Percentiles rank a stretch among this genome's conserved stretches.
These are phyloP conservation scores for Hormaphis cornu DNA, from an alignment of 1,140 invertebrate genomes.

Conservation along the genomic window DNA sequence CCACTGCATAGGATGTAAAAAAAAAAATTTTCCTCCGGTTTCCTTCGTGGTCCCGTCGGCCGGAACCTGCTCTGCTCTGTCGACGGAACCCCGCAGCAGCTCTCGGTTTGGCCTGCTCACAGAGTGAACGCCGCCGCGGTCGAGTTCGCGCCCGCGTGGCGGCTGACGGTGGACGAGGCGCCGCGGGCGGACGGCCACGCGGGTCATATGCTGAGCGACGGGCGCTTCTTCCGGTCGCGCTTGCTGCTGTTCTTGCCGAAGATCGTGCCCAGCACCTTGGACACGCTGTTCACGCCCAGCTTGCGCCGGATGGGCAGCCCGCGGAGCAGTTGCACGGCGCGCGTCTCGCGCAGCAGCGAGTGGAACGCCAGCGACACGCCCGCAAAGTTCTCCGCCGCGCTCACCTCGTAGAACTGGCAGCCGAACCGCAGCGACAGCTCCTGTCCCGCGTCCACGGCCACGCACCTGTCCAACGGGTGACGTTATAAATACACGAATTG, in stretches of 20 bases:
- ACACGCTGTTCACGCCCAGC: slow-evolving; percentile 66
- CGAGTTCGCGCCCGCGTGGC: background rate
- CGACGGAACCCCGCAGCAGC: no score
- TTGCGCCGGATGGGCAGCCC: slow-evolving; percentile 60
- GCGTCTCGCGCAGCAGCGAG: slow-evolving; percentile 61
- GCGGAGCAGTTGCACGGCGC: slow-evolving; percentile 59
- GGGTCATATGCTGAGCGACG: slow-evolving; percentile 58
- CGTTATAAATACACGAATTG: background rate
- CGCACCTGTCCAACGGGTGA: slow-evolving; percentile 52
- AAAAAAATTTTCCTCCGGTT: no score
- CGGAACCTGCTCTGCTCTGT: no score
- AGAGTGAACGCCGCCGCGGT: slow-evolving; percentile 20
- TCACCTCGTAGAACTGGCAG: slow-evolving; percentile 78
- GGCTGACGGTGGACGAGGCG: background rate
- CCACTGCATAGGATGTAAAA: no score
- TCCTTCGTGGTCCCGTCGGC: no score
- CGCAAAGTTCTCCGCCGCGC: slow-evolving; percentile 67
- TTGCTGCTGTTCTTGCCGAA: slow-evolving; percentile 58
- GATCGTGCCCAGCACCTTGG: slow-evolving; percentile 66
- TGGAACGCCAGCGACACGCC: slow-evolving; percentile 72
- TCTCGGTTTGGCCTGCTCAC: background rate
- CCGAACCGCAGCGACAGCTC: slow-evolving; percentile 65
- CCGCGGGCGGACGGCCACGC: slow-evolving; percentile 8
- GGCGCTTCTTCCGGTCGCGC: slow-evolving; percentile 57
- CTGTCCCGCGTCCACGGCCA: slow-evolving; percentile 70